Conservation (phyloP, 1,140 invertebrate species). For the Drosophila elegans region DNA sequence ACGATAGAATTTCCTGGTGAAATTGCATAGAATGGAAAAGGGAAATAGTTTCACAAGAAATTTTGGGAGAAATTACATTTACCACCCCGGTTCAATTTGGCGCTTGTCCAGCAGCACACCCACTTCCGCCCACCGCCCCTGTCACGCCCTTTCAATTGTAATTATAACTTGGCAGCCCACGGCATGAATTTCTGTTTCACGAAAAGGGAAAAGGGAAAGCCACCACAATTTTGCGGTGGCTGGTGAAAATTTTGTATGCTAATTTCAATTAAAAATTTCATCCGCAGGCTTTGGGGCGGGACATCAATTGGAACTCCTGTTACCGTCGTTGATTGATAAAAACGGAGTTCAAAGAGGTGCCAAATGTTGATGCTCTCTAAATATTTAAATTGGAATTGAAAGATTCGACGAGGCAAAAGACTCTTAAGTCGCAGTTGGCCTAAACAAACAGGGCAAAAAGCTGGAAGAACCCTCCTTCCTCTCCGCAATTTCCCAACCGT, state of each 20-base stretch:
- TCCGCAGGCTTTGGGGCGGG: slow-evolving; percentile 16
- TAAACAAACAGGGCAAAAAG: slow-evolving; percentile 32
- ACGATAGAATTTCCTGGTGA: background rate
- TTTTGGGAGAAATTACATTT: slow-evolving; percentile 8
- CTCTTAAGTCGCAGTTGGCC: slow-evolving; percentile 38
- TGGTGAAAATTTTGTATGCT: slow-evolving; percentile 60
- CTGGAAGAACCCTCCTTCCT: slow-evolving; percentile 4
- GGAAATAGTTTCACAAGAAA: slow-evolving; percentile 47
- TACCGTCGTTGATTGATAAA: slow-evolving; percentile 12
- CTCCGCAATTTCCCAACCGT: background rate
- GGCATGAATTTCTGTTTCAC: slow-evolving; percentile 38
- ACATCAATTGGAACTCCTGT: background rate
- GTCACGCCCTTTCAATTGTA: slow-evolving; percentile 40
- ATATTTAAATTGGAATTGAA: slow-evolving; percentile 52
- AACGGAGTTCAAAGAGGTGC: slow-evolving; percentile 46
- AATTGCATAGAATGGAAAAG: slow-evolving; percentile 3
- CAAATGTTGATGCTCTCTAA: slow-evolving; percentile 47
- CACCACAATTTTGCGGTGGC: slow-evolving; percentile 43
- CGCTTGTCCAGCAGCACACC: slow-evolving; percentile 19
- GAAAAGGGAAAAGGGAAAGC: background rate
- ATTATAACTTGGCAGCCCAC: slow-evolving; percentile 59
- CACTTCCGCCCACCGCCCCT: background rate
- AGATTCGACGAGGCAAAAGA: slow-evolving; percentile 6
- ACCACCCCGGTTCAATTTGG: slow-evolving; percentile 34
- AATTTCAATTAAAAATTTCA: slow-evolving; percentile 75